These are phyloP conservation scores for Danio jaintianensis DNA, from an alignment of 2,797 vertebrate genomes.

Conservation along the genomic window DNA sequence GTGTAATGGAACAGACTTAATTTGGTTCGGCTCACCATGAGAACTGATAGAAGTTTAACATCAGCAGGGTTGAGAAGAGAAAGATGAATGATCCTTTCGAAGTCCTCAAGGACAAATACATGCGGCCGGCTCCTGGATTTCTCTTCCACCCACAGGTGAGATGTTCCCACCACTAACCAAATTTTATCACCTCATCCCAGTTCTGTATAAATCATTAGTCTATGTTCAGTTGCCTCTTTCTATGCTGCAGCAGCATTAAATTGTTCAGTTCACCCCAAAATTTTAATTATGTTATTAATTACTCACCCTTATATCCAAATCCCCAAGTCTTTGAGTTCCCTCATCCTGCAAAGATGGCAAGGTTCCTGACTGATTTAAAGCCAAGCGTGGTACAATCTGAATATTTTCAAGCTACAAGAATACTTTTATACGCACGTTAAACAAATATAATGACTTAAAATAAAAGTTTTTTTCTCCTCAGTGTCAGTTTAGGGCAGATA, in stretches of 20 bases:
- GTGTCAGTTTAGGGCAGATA: no score
- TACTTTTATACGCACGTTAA: no score
- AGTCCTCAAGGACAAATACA: conserved; percentile 98
- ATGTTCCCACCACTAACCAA: conserved; percentile 5
- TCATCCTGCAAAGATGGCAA: no score
- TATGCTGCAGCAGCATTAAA: conserved; percentile 15
- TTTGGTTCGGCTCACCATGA: conserved; percentile 38
- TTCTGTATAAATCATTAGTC: conserved; percentile 27
- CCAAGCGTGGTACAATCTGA: no score
- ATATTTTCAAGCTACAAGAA: no score
- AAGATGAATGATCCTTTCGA: conserved; percentile 98
- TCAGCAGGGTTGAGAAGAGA: conserved; percentile 99
- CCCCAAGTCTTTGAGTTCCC: no score
- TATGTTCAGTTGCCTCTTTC: conserved; percentile 7
- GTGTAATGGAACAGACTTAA: not conserved
- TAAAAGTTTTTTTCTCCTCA: no score
- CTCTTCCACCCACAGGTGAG: conserved; percentile 97
- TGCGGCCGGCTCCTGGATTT: conserved; percentile 95
- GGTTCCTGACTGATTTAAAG: no score
- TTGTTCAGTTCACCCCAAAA: no score
- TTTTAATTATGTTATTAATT: no score
- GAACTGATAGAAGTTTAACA: conserved; percentile 86
- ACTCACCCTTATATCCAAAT: no score
- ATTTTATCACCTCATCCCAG: conserved; percentile 27
- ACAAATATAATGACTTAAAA: no score